phyloP scores from a whole-genome alignment of 2,113 vertebrate species.

The Sorex fumeus region DNA sequence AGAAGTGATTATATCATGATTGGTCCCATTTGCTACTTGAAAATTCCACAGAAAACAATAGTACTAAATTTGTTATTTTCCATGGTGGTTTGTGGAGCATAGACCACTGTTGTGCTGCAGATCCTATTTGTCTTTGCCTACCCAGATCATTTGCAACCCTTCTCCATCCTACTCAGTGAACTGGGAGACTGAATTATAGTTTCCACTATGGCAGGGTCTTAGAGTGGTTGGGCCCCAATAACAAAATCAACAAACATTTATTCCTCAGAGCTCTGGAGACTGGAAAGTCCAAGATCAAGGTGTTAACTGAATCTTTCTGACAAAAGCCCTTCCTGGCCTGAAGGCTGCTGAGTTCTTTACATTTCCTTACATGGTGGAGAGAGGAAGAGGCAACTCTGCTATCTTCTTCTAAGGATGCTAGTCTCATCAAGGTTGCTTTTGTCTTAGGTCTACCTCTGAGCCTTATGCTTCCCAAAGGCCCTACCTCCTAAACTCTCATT shows the following conservation, averaged over 20 bases:
- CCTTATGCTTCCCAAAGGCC: neutral
- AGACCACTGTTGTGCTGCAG: neutral
- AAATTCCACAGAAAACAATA: neutral
- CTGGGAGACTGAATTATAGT: neutral
- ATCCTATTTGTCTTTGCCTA: neutral
- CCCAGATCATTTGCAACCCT: neutral
- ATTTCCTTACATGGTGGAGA: neutral
- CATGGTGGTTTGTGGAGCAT: neutral
- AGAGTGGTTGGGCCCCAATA: neutral
- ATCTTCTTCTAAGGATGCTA: neutral
- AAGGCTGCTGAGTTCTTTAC: neutral
- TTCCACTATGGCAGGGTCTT: neutral
- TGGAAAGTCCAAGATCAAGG: neutral
- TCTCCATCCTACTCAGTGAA: neutral
- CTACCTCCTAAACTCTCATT: neutral
- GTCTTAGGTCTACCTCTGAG: neutral
- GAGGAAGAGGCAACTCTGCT: neutral
- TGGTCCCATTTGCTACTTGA: conserved; percentile 26
- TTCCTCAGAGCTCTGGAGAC: neutral
- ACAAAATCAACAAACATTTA: neutral
- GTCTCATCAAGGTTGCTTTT: neutral
- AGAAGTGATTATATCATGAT: conserved; percentile 61
- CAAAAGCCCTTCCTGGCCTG: neutral
- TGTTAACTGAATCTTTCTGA: neutral
- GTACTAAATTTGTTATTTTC: neutral